These are phyloP conservation scores for Chalcosyrphus nemorum DNA, from an alignment of 2,888 invertebrate species.

Conservation along the genomic window DNA sequence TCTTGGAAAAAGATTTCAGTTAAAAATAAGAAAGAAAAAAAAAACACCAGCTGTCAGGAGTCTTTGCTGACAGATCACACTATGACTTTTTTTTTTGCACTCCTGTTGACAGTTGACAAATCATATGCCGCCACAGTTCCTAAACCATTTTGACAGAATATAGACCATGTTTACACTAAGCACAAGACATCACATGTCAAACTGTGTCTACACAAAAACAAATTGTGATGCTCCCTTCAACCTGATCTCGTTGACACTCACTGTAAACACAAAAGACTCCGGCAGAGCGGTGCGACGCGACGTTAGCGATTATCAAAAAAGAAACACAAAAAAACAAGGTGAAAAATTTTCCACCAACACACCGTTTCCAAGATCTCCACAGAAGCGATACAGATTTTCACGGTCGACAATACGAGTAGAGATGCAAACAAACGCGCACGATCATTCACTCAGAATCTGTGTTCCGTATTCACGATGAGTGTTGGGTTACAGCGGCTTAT, in stretches of 20 bases:
- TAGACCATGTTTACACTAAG: constrained; percentile 18
- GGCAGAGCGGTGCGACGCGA: neutral
- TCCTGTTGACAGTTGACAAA: constrained; percentile 8
- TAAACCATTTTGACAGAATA: neutral
- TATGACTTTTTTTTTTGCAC: neutral
- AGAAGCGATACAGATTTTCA: constrained; percentile 42
- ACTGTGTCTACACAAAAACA: neutral
- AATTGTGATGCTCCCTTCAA: neutral
- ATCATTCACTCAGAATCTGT: constrained; percentile 52
- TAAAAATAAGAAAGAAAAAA: neutral
- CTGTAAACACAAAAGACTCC: constrained; percentile 1
- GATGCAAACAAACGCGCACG: constrained; percentile 28
- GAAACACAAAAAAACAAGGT: neutral
- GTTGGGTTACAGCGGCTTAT: constrained; percentile 41
- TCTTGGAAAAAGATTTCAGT: constrained; percentile 9
- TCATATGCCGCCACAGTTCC: neutral
- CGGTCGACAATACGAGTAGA: constrained; percentile 31
- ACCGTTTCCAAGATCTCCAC: constrained; percentile 13
- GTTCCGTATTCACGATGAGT: constrained; percentile 26
- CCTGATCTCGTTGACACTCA: constrained; percentile 22
- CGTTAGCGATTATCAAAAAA: constrained; percentile 31
- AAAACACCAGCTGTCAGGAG: neutral
- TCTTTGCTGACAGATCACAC: constrained; percentile 17
- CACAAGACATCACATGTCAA: constrained; percentile 16
- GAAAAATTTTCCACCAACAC: constrained; percentile 59